These are phyloP conservation scores for Drosophila rhopaloa DNA, from an alignment of 1,140 invertebrate species.

Conservation along the genomic window DNA sequence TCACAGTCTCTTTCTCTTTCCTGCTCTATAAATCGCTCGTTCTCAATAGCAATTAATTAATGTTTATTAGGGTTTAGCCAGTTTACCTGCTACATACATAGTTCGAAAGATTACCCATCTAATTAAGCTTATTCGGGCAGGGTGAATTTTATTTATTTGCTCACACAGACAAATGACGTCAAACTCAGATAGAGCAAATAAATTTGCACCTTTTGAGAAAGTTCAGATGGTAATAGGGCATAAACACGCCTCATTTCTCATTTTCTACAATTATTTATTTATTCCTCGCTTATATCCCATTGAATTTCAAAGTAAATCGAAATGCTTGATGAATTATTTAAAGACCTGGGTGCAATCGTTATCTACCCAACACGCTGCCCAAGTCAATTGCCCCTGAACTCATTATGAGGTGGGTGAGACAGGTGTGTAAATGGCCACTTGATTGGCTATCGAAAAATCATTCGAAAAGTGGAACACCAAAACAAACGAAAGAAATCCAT, in stretches of 20 bases:
- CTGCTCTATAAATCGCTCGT: constrained; percentile 8
- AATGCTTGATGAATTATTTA: constrained; percentile 50
- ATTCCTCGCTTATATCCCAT: constrained; percentile 19
- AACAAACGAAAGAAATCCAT: constrained; percentile 59
- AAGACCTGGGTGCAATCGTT: constrained; percentile 30
- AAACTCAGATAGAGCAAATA: constrained; percentile 19
- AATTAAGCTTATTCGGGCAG: constrained; percentile 27
- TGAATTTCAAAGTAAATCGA: constrained; percentile 35
- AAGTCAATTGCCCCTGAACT: constrained; percentile 57
- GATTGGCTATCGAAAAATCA: constrained; percentile 45
- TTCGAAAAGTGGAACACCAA: constrained; percentile 12
- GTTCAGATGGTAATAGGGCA: constrained; percentile 3
- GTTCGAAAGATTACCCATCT: constrained; percentile 13
- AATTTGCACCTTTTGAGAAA: constrained; percentile 31
- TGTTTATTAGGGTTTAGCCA: constrained; percentile 25
- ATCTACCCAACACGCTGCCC: constrained; percentile 13
- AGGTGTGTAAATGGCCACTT: constrained; percentile 36
- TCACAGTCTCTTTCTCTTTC: neutral
- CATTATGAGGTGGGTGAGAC: constrained; percentile 32
- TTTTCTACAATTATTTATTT: constrained; percentile 35
- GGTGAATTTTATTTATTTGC: constrained; percentile 18
- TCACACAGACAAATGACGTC: constrained; percentile 23
- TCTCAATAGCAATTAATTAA: constrained; percentile 32
- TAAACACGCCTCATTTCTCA: constrained; percentile 9
- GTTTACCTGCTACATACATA: constrained; percentile 4